A percentile compares a stretch with the other conserved stretches of the same genome.
Conservation (phyloP, 2,888 invertebrate species). For the Agrotis clavis region DNA sequence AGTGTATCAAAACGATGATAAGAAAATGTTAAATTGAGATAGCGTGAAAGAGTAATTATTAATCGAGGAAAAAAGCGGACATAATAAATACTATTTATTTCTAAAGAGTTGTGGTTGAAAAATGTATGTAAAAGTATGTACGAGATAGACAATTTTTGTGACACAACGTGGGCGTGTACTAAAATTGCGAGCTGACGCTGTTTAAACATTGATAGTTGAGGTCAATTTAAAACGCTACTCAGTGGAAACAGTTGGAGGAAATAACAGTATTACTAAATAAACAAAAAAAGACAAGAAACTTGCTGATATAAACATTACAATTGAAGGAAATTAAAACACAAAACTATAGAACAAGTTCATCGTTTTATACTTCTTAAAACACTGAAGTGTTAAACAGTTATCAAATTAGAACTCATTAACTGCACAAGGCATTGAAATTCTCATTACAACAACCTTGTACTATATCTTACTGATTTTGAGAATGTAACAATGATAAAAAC, state of each 20-base stretch:
- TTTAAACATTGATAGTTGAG: constrained; percentile 74
- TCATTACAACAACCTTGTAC: constrained; percentile 19
- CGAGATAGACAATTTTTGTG: constrained; percentile 61
- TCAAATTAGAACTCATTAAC: constrained; percentile 53
- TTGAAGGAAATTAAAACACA: constrained; percentile 1
- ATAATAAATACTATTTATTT: constrained; percentile 23
- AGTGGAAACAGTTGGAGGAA: constrained; percentile 60
- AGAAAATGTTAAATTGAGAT: constrained; percentile 72
- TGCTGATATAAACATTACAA: constrained; percentile 32
- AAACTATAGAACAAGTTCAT: constrained; percentile 11
- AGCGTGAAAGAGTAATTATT: constrained; percentile 66
- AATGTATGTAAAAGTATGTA: constrained; percentile 36
- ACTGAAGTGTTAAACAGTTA: constrained; percentile 28
- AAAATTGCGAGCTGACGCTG: constrained; percentile 73
- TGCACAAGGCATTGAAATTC: constrained; percentile 34
- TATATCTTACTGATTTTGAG: constrained; percentile 26
- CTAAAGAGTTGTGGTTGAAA: constrained; percentile 37
- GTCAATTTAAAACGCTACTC: constrained; percentile 71
- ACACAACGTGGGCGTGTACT: constrained; percentile 79
- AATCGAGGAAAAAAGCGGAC: constrained; percentile 53
- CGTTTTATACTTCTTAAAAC: constrained; percentile 13
- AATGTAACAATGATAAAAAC: constrained; percentile 9
- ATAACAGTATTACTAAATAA: constrained; percentile 15
- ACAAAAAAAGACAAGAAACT: constrained; percentile 27
- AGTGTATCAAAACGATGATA: constrained; percentile 77